Conservation (phyloP, 2,797 vertebrate species). For the Pseudochirops cupreus region DNA sequence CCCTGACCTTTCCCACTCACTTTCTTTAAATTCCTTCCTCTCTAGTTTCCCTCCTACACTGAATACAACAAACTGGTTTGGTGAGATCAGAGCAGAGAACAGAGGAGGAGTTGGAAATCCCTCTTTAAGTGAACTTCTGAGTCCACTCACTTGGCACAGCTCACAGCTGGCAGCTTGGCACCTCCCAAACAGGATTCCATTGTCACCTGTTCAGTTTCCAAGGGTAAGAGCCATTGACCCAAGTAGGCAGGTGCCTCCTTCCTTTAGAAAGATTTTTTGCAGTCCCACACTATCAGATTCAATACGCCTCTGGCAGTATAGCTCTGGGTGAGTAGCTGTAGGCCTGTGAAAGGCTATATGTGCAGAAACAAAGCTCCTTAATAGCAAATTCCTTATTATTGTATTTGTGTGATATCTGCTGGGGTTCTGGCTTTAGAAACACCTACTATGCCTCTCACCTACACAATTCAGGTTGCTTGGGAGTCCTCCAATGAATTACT, state of each 20-base stretch:
- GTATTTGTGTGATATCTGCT: not conserved
- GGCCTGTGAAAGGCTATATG: not conserved
- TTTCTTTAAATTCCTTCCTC: not conserved
- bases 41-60: not conserved
- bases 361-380: not conserved
- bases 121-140: not conserved
- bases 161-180: not conserved
- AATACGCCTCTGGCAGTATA: not conserved
- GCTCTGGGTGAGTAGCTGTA: not conserved
- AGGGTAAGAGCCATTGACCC: not conserved
- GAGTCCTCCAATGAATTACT: not conserved
- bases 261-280: not conserved
- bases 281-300: not conserved
- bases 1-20: not conserved
- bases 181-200: not conserved
- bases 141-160: not conserved
- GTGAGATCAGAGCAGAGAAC: not conserved
- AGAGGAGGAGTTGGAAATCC: not conserved
- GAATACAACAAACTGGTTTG: constrained; percentile 1
- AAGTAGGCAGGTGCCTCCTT: not conserved
- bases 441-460: not conserved
- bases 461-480: not conserved
- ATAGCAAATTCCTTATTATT: not conserved
- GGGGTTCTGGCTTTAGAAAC: too few relatives aligned
- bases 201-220: not conserved